Conservation (phyloP, 2,797 vertebrate species). For the Melopsittacus undulatus region DNA sequence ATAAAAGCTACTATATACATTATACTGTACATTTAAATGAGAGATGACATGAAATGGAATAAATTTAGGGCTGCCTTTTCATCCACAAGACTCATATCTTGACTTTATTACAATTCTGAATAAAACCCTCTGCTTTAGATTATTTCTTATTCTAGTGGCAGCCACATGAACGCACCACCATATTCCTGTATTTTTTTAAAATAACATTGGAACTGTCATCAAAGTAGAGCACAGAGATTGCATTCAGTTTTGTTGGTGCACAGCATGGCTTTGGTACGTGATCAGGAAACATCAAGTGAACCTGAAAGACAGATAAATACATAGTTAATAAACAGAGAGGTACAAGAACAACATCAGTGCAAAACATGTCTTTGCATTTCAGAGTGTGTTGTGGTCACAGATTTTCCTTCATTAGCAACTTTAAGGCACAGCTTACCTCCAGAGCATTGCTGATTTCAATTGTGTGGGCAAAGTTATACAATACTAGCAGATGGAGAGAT, state of each 20-base stretch:
- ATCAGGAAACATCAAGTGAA: conserved; percentile 99
- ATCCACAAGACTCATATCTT: conserved; percentile 62
- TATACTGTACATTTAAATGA: conserved; percentile 91
- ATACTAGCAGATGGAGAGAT: background rate
- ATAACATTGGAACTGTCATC: conserved; percentile 99
- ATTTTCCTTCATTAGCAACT: background rate
- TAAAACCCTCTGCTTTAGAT: conserved; percentile 63
- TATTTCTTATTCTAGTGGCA: conserved; percentile 86
- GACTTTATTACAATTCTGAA: conserved; percentile 66
- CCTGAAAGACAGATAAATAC: conserved; percentile 80
- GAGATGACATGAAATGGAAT: conserved; percentile 76
- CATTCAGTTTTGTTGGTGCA: conserved; percentile 97
- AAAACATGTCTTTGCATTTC: conserved; percentile 28
- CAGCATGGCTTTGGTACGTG: conserved; percentile 99
- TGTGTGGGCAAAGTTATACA: background rate
- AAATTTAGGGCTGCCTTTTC: conserved; percentile 65
- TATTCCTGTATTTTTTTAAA: conserved; percentile 99
- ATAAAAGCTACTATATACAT: conserved; percentile 96
- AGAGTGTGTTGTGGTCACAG: background rate
- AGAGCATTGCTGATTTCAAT: conserved; percentile 26
- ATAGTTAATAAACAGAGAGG: conserved; percentile 30
- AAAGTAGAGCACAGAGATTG: conserved; percentile 99
- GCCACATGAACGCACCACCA: conserved; percentile 98
- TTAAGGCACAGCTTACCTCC: conserved; percentile 22
- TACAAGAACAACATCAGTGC: background rate